Conservation (phyloP, 2,797 vertebrate species). For the Caiman crocodilus region DNA sequence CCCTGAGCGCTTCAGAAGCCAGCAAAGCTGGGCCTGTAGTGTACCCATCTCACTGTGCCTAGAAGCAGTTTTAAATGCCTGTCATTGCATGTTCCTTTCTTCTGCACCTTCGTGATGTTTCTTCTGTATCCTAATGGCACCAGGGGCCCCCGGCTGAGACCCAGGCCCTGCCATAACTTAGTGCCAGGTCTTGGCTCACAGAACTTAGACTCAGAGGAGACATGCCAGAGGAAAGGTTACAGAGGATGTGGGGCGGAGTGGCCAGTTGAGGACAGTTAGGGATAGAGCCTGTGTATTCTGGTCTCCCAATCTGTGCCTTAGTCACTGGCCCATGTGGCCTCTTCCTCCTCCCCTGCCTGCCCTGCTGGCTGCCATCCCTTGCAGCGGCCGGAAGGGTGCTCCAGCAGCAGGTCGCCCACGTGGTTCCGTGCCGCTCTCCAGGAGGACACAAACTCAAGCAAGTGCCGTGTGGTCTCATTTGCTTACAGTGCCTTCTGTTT, state of each 20-base stretch:
- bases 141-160: not conserved
- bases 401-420: not conserved
- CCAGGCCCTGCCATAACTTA: not conserved
- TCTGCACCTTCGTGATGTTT: not conserved
- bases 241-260: not conserved
- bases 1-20: not conserved
- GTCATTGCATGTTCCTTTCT: not conserved
- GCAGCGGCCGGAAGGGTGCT: not conserved
- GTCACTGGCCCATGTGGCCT: not conserved
- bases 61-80: not conserved
- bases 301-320: not conserved
- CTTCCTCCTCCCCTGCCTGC: not conserved
- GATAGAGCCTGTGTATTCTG: not conserved
- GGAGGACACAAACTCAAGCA: not conserved
- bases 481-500: not conserved
- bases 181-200: not conserved
- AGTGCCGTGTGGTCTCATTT: not conserved
- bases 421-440: not conserved
- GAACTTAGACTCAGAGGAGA: not conserved
- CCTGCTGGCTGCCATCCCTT: not conserved
- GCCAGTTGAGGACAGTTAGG: not conserved
- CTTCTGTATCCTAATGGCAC: not conserved
- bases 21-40: not conserved
- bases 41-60: not conserved
- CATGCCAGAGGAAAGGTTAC: not conserved